Base-by-base conservation (phyloP, 2,888 invertebrate genomes). In the Drosophila prostipennis region DNA sequence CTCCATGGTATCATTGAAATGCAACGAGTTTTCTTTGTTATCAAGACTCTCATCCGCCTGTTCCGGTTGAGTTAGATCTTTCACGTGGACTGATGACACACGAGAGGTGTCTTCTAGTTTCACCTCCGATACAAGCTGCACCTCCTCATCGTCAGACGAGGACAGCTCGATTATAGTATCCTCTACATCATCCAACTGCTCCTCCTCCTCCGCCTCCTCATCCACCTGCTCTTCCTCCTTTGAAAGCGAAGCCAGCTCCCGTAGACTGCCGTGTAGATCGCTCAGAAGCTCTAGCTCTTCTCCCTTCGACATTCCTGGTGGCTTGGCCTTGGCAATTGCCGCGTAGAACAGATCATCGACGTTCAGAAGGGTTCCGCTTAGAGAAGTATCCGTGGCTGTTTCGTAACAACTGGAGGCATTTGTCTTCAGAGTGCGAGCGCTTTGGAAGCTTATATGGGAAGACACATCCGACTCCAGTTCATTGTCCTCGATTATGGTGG, bases 1-100 rank as follows among this genome's bases (percentile, higher is more conserved):
- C 80, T 92, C 92, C 60, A 92, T 87, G 3, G 92, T 92, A 71
- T 92, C 91, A 71, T 92, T 92, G 52, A 92, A 92, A 40, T 91
- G 86, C 10, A 89, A 72, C 0, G 91, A 91, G 45, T 89, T 71
- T 8, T 80, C 72, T 8, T 46, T 46, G 19, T 46, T 29, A 10
- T 46, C 45, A 26, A 51, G 26, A 14, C 19, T 46, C 3, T 78
- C 77, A 10, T 75, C 76, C 2, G 52, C 7, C 14, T 5, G 8
- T 8, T 32, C 29, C 3, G 6, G 16, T 2, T 53, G 39, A 19
- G n/a, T 14, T 32, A 11, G n/a, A 19, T 23, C 39, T 8, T 32
- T 14, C 3, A 0, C 14, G 10, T 54, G 11, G 8, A 14, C 19
- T 11, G 29, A 19, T 1, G 57, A 39, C 2, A 26, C 37, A 4